Evolutionary conservation across 2,888 invertebrate species (phyloP), one percentile per base, ranked within the genome.

Genomic region (Antitype chi): DNA sequence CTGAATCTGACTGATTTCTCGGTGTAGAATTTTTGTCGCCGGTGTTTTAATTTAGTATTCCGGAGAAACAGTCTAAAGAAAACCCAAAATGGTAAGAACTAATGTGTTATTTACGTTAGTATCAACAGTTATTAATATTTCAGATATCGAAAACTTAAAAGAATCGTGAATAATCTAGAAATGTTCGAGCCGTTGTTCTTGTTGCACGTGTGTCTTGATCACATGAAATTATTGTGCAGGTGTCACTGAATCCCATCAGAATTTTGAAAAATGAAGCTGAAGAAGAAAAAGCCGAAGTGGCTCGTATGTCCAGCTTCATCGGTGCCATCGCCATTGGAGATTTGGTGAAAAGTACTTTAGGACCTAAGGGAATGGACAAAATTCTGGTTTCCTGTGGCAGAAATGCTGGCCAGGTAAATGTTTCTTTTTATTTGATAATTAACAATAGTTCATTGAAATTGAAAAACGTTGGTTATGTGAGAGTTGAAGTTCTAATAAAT

Each of bases 291-390:
- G 99, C 98, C 32, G 99, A 99, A 96, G 98, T 98, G 91, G 99
- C 99, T 90, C 98, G 99, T 78, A 97, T 99, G 97, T 99, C 99
- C 80, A 99, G 99, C 89, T 99, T 99, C 94, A 98, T 99, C 86
- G 99, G 99, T 72, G 99, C 99, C 32, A 99, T 99, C 90, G 99
- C 99, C 23, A 99, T 99, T 91, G 99, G 99, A 52, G 99, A 99
- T 95, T 97, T 99, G 87, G 99, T 99, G 0, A 99, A 99, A 94
- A 99, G 99, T 88, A 99, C 99, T 9, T 97, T 99, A 49, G 99
- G 99, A 8, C 99, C 99, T 0, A 99, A 99, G 96, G 99, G 99
- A 91, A 99, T 99, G 99, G 99, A 99, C 92, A 99, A 99, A 96
- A 98, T 99, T 83, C 96, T 99, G 43, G 98, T 99, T 28, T 97